A percentile compares a stretch with the other conserved stretches of the same genome.
These are phyloP conservation scores for Clarias magur DNA, from an alignment of 2,113 vertebrate genomes.

Conservation along the genomic window DNA sequence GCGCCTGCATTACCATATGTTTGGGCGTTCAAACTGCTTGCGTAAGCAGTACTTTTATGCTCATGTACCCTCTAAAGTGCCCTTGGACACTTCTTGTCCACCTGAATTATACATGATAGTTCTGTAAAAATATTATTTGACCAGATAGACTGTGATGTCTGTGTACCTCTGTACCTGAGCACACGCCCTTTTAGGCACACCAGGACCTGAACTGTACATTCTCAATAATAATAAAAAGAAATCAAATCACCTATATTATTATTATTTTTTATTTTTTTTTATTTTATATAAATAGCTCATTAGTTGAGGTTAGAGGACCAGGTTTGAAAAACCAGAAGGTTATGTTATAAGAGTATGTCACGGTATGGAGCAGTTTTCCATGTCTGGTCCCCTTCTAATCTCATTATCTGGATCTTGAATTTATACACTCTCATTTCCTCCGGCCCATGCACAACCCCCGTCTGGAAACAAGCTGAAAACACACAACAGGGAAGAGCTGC, in stretches of 20 bases:
- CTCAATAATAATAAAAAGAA: not conserved
- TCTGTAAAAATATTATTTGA: not conserved
- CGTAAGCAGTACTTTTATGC: not conserved
- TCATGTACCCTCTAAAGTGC: not conserved
- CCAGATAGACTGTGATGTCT: not conserved
- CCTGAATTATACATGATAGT: not conserved
- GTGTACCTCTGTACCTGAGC: not conserved
- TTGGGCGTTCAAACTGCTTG: not conserved
- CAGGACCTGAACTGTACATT: not conserved
- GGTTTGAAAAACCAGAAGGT: not conserved
- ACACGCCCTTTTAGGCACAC: not conserved
- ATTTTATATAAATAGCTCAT: not conserved
- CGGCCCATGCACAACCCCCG: not conserved
- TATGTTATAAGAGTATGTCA: not conserved
- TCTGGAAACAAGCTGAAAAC: conserved; percentile 3
- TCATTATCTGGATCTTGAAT: conserved; percentile 5
- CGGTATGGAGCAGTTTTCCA: not conserved
- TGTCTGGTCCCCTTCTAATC: not conserved
- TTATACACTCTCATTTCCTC: conserved; percentile 23
- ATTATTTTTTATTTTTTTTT: too few species aligned
- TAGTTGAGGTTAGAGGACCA: not conserved
- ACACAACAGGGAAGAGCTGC: not conserved
- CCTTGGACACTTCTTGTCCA: not conserved
- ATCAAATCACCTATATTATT: not conserved
- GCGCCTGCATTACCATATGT: not conserved